Base-by-base conservation (phyloP, 1,140 invertebrate species). In the Saxidomus purpurata region DNA sequence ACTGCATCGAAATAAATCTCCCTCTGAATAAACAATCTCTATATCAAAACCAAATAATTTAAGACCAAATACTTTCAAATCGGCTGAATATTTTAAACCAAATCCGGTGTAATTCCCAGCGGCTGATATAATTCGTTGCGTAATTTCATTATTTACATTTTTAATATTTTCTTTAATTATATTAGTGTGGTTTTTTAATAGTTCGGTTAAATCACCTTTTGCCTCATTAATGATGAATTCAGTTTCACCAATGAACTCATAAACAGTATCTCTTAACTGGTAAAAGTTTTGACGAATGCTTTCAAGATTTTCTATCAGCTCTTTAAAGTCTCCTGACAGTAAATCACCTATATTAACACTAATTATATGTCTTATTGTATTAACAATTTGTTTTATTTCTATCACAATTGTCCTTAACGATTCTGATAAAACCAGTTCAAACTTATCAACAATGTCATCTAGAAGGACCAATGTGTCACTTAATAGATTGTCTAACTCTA, bases 1-100 rank as follows among this genome's bases (percentile, higher is more conserved):
- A 34, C 63, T 82, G 28, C 85, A 87, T 36, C 28, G n/a, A 40
- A 11, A 76, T 22, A 87, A 31, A 22, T 40, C 13, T 13, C 79
- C 52, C 4, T 59, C 22, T 25, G 77, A 87, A 76, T 86, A 55
- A 43, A 82, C 34, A 3, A 87, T 36, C 34, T 90, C 85, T 3
- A 87, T 13, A 38, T 81, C 89, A 22, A 82, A 25, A 15, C 28
- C 40, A 8, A 11, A 4, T 15, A 90, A 61, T 19, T 83, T 43
- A 4, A 87, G 61, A 13, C 38, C 38, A 31, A 76, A 36, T 25
- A 77, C 9, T 63, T 28, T 87, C 6, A 81, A 59, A 1, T 22
- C 38, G 2, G 63, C 22, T 6, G 47, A 40, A 36, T 55, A 82
- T 77, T 76, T 74, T 11, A 90, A 63, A 9, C 89, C 85, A 77